phyloP scores from a whole-genome alignment of 1,140 invertebrate species.

The Anadara kagoshimensis region DNA sequence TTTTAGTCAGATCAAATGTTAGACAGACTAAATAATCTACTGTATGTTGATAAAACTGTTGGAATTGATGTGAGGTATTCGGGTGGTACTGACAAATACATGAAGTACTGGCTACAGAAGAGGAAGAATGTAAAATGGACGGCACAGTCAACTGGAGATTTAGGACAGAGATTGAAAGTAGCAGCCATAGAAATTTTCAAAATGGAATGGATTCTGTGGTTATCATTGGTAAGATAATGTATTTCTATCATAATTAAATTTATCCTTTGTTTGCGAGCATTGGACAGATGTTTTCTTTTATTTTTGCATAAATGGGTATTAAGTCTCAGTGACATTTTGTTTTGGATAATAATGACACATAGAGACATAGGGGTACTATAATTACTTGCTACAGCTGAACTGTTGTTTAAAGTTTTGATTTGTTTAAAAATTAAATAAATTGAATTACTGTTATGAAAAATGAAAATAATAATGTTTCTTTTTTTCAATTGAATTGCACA shows the following conservation, averaged over 20 bases:
- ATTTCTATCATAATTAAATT: not conserved
- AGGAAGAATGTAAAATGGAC: conserved; percentile 8
- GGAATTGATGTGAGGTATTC: conserved; percentile 10
- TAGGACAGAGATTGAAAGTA: conserved; percentile 20
- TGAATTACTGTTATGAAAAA: too few relatives aligned
- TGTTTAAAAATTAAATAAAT: too few relatives aligned
- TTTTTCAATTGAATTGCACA: too few relatives aligned
- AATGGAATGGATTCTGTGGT: conserved; percentile 17
- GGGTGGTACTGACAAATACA: conserved; percentile 9
- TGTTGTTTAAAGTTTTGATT: too few relatives aligned
- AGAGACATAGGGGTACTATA: too few relatives aligned
- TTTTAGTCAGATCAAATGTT: conserved; percentile 31
- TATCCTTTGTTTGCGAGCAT: not conserved
- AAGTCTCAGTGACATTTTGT: too few relatives aligned
- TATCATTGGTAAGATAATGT: conserved; percentile 19
- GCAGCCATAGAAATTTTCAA: conserved; percentile 16
- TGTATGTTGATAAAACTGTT: not conserved
- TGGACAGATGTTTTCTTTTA: not conserved
- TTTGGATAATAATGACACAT: too few relatives aligned
- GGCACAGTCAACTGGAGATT: conserved; percentile 16
- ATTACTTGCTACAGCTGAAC: too few relatives aligned
- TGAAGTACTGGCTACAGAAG: conserved; percentile 27
- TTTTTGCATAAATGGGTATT: too few relatives aligned
- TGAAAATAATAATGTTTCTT: too few relatives aligned
- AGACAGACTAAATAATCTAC: conserved; percentile 7